Evolutionary conservation across 2,113 vertebrate species (phyloP).

Genomic region (Thryonomys swinderianus): DNA sequence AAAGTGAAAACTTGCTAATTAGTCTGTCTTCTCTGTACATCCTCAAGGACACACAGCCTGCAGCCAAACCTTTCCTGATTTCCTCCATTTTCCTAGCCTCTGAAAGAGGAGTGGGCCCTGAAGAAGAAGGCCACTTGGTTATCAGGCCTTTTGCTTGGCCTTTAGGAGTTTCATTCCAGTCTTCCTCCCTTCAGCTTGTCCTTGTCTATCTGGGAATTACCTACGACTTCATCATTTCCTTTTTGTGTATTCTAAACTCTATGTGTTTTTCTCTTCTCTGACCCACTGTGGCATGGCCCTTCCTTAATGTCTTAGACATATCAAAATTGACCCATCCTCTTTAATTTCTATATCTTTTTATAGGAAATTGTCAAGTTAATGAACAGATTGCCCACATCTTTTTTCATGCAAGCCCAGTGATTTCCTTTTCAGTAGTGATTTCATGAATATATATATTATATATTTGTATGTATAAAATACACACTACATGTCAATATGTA

Average conservation of each 20-base stretch:
- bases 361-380: constrained; percentile 26
- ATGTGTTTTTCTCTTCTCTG: background rate
- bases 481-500: background rate
- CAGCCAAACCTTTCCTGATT: background rate
- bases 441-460: background rate
- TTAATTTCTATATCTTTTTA: constrained; percentile 12
- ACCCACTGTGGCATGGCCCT: background rate
- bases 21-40: background rate
- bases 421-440: background rate
- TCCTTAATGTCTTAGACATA: background rate
- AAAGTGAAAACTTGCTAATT: background rate
- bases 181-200: background rate
- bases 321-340: background rate
- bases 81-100: background rate
- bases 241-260: constrained; percentile 19
- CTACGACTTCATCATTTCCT: background rate
- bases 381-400: background rate
- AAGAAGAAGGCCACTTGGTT: background rate
- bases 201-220: constrained; percentile 3
- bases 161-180: background rate
- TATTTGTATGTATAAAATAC: background rate
- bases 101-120: constrained; percentile 3
- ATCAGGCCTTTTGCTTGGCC: constrained; percentile 14
- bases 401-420: background rate
- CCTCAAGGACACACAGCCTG: background rate